Conservation (phyloP, 2,113 vertebrate genomes). For the Excalfactoria chinensis region DNA sequence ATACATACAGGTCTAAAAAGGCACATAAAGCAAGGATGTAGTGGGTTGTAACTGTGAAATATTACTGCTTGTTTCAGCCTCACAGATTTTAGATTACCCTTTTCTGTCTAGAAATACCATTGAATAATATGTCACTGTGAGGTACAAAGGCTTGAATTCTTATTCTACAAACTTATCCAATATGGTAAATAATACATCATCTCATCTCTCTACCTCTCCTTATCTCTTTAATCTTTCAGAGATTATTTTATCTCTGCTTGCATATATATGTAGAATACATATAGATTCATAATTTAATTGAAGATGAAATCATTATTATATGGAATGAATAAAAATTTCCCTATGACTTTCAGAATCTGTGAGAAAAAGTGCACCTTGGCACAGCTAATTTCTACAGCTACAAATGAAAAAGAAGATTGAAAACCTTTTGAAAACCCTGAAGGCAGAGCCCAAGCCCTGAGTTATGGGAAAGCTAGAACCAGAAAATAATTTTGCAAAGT, state of each 20-base stretch:
- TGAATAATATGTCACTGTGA: constrained; percentile 23
- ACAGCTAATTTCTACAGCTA: neutral
- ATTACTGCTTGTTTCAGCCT: constrained; percentile 60
- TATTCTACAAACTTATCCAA: constrained; percentile 17
- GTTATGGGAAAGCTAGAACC: neutral
- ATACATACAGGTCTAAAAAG: constrained; percentile 3
- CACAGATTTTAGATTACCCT: constrained; percentile 67
- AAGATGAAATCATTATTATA: neutral
- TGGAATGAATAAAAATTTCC: neutral
- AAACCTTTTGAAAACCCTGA: neutral
- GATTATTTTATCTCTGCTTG: neutral
- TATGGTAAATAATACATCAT: constrained; percentile 44
- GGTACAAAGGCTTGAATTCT: constrained; percentile 43
- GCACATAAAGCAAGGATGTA: constrained; percentile 54
- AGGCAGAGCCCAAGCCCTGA: neutral
- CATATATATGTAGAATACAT: neutral
- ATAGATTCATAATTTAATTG: neutral
- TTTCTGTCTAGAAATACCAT: constrained; percentile 35
- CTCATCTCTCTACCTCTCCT: neutral
- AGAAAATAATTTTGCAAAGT: neutral
- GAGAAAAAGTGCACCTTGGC: neutral
- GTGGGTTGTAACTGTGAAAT: constrained; percentile 64
- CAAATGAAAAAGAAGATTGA: neutral
- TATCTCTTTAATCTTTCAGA: neutral
- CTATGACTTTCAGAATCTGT: neutral